Conservation (phyloP, 2,888 invertebrate species). For the Aspidiotus destructor region DNA sequence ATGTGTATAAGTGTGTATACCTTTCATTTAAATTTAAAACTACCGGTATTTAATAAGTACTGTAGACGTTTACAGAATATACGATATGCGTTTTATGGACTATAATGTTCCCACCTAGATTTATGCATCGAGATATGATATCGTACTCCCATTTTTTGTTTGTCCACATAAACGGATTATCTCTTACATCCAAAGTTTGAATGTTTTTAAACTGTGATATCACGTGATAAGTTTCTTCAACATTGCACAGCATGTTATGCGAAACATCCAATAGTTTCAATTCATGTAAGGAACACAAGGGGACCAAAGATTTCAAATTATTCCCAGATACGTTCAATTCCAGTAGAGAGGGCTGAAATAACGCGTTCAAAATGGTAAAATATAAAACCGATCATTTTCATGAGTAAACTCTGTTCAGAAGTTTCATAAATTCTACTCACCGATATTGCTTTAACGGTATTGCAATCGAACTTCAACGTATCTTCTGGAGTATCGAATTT, state of each 20-base stretch:
- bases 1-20: too few relatives aligned
- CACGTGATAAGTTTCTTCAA: slow-evolving; percentile 3
- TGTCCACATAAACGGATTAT: slow-evolving; percentile 10
- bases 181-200: slow-evolving; percentile 9
- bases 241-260: slow-evolving; percentile 15
- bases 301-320: background rate
- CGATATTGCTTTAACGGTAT: background rate
- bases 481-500: background rate
- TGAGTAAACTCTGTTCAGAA: background rate
- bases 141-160: slow-evolving; percentile 11
- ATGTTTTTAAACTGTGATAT: slow-evolving; percentile 8
- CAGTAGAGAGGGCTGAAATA: slow-evolving; percentile 10
- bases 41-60: too few relatives aligned
- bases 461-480: too few relatives aligned
- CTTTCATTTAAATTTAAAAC: too few relatives aligned
- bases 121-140: slow-evolving; percentile 8
- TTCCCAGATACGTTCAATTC: slow-evolving; percentile 24
- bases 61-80: too few relatives aligned
- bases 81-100: too few relatives aligned
- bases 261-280: slow-evolving; percentile 13
- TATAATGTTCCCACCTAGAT: slow-evolving; percentile 12
- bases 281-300: background rate
- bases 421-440: background rate
- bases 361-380: background rate
- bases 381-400: background rate